Evolutionary conservation across 2,113 vertebrate genomes (phyloP).

Genomic region (Microtus montanus): DNA sequence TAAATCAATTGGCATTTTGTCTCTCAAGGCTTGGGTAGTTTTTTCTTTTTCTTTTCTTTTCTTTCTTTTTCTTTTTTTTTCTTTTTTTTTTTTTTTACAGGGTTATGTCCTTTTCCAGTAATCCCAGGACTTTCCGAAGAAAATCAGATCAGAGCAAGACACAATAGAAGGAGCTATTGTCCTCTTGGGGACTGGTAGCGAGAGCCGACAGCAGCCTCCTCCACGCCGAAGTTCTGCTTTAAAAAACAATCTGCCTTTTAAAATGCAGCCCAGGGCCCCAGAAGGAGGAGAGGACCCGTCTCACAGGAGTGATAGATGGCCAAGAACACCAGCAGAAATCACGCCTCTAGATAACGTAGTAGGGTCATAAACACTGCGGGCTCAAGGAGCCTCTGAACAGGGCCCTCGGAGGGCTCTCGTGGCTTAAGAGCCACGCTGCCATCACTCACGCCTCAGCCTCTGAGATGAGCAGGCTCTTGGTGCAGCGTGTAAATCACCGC

Average conservation of each 20-base stretch:
- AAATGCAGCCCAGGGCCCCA: conserved; percentile 46
- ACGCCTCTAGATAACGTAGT: conserved; percentile 24
- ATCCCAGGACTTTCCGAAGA: conserved; percentile 63
- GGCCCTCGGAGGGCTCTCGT: conserved; percentile 35
- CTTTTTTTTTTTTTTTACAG: background rate
- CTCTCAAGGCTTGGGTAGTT: conserved; percentile 35
- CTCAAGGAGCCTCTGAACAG: conserved; percentile 6
- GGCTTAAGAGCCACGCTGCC: background rate
- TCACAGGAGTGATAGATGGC: conserved; percentile 65
- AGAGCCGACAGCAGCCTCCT: conserved; percentile 53
- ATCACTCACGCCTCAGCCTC: conserved; percentile 62
- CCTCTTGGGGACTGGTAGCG: conserved; percentile 47
- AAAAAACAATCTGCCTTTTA: conserved; percentile 68
- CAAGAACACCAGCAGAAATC: conserved; percentile 66
- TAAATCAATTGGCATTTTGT: conserved; percentile 62
- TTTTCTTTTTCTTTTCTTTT: too few species aligned
- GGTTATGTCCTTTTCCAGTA: conserved; percentile 56
- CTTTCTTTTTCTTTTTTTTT: background rate
- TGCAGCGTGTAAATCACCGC: conserved; percentile 44
- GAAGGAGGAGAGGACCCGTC: conserved; percentile 39
- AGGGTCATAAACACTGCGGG: conserved; percentile 61
- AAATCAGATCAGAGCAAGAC: conserved; percentile 65
- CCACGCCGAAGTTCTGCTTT: conserved; percentile 32
- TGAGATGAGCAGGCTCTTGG: background rate
- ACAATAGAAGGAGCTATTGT: conserved; percentile 63